Evolutionary conservation across 92 coral and sea anemone species (phyloP), one percentile per base, ranked within the genome.

Genomic region (Actinernus sp.): DNA sequence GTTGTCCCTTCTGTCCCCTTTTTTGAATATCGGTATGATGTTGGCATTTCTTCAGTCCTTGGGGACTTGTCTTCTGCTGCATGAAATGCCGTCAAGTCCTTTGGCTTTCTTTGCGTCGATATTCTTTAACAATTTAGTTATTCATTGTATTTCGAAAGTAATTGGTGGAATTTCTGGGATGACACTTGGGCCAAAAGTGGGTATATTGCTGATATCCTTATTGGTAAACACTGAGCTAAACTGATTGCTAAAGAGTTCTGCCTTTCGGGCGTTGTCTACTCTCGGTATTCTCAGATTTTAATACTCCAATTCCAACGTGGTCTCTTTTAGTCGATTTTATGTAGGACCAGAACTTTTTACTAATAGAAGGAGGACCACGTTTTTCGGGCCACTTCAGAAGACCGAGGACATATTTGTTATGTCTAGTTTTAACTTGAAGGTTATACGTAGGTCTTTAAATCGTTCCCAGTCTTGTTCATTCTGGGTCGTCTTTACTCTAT

Each of bases 331-430:
- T 83, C 26, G 78, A 73, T 41, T 53, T 81, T 16, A 83, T 58
- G 19, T 48, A 82, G 37, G 83, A 31, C 82, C 82, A 65, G 48
- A 82, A 82, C 16, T 66, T 46, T 58, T 82, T 82, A 58, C 63
- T 56, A 12, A 56, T 46, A 19, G 58, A 29, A 1, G 66, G 73
- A 48, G 16, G 53, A 39, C 83, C 59, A 45, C n/a, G 43, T 63
- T 41, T 33, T 47, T 34, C 33, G 51, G 3, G 16, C 16, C 16
- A 4, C 3, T 45, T 25, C 4, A 45, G 51, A 4, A 45, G 51
- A 25, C 16, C 51, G 3, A 45, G 51, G 51, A 45, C 51, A 14
- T 45, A 45, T 45, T 45, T 14, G 21, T 45, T 14, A 45, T 45
- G 51, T 45, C 27, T 31, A 82, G 34, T 36, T 45, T 67, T 40